phyloP scores from a whole-genome alignment of 2,797 vertebrate species.

The Bovichtus diacanthus region DNA sequence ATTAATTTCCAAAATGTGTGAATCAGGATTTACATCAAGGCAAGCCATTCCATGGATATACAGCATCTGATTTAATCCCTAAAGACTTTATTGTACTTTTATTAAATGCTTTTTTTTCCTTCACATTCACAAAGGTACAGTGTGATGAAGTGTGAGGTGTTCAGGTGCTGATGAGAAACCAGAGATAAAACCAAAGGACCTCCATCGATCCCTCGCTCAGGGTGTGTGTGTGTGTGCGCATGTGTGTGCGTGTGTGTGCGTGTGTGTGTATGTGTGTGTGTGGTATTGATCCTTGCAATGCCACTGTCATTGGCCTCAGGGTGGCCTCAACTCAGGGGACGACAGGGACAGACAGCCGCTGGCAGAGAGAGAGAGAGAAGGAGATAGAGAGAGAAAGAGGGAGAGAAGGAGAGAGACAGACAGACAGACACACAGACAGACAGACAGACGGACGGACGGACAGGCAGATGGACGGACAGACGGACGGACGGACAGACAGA shows the following conservation, averaged over 20 bases:
- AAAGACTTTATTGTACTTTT: too few species aligned
- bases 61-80: too few species aligned
- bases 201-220: slow-evolving; percentile 61
- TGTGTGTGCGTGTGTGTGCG: slow-evolving; percentile 24
- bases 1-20: too few species aligned
- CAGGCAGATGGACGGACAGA: too few species aligned
- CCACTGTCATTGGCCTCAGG: slow-evolving; percentile 79
- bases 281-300: slow-evolving; percentile 78
- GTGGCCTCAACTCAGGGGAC: slow-evolving; percentile 73
- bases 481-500: too few species aligned
- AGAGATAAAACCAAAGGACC: slow-evolving; percentile 24
- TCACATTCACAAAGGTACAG: too few species aligned
- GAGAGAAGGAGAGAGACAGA: not conserved
- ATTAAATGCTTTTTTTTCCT: too few species aligned
- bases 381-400: not conserved
- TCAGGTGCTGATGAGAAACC: slow-evolving; percentile 30
- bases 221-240: too few species aligned
- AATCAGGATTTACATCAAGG: too few species aligned
- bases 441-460: too few species aligned
- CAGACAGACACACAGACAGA: too few species aligned
- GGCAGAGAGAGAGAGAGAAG: slow-evolving; percentile 55
- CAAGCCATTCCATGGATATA: too few species aligned
- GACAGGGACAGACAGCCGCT: slow-evolving; percentile 77
- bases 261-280: slow-evolving; percentile 45
- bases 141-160: not conserved